A percentile compares a stretch with the other conserved stretches of the same genome.
phyloP scores from a whole-genome alignment of 2,113 vertebrate genomes.

The Cyanoramphus novaezelandiae region DNA sequence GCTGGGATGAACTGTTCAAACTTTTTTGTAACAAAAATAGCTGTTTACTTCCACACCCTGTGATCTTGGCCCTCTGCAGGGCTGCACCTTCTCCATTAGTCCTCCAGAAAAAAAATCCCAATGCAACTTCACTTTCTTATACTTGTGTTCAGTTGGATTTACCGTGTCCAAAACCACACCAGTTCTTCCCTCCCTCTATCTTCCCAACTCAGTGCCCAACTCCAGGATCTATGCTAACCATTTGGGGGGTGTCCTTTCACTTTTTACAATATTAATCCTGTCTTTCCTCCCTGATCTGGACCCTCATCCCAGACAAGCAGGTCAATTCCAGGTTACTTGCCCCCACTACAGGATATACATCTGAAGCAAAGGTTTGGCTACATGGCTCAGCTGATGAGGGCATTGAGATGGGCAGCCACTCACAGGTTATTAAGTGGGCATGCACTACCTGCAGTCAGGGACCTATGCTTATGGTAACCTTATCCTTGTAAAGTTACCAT shows the following conservation, averaged over 20 bases:
- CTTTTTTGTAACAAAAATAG: slow-evolving; percentile 39
- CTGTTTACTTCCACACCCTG: not conserved
- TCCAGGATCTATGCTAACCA: not conserved
- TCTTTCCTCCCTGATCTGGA: not conserved
- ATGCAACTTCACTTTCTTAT: not conserved
- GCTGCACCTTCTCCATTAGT: not conserved
- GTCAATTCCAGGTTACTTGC: rapidly evolving
- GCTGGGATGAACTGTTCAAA: slow-evolving; percentile 12
- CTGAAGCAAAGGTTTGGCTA: not conserved
- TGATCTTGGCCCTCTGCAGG: not conserved
- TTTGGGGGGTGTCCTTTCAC: not conserved
- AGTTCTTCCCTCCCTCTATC: not conserved
- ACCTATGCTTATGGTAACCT: not conserved
- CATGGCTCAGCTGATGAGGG: rapidly evolving
- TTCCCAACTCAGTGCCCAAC: not conserved
- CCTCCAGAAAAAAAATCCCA: not conserved
- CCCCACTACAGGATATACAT: not conserved
- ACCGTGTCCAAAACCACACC: not conserved
- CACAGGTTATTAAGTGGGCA: not conserved
- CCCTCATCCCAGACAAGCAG: not conserved
- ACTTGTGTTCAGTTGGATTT: not conserved
- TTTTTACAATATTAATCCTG: not conserved
- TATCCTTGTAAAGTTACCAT: not conserved
- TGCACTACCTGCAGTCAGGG: not conserved
- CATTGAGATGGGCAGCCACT: not conserved